Evolutionary conservation across 1,140 invertebrate genomes (phyloP).

Genomic region (Sycophaga agraensis): DNA sequence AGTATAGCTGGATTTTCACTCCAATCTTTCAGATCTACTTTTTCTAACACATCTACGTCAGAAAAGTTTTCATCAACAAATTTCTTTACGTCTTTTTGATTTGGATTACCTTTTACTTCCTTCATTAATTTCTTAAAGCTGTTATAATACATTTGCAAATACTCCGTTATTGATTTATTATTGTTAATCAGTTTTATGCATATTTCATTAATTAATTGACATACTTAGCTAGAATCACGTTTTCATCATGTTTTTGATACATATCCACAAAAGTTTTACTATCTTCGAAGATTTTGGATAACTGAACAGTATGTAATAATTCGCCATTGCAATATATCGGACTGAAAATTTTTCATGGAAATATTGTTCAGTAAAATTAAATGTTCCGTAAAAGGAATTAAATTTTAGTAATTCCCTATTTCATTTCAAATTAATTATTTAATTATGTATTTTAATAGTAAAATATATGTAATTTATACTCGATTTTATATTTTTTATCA

Average conservation of each 20-base stretch:
- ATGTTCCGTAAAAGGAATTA: too few species aligned
- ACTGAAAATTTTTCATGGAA: too few species aligned
- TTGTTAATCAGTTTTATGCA: too few species aligned
- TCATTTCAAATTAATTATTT: too few species aligned
- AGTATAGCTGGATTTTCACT: slow-evolving; percentile 65
- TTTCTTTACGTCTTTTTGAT: slow-evolving; percentile 38
- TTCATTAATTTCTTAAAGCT: slow-evolving; percentile 58
- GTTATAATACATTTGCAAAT: too few species aligned
- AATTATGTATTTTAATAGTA: too few species aligned
- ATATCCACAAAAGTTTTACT: slow-evolving; percentile 94
- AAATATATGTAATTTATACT: too few species aligned
- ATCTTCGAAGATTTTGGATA: slow-evolving; percentile 74
- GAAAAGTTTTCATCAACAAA: slow-evolving; percentile 58
- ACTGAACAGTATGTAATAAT: slow-evolving; percentile 79
- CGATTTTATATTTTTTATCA: too few species aligned
- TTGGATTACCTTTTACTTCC: slow-evolving; percentile 46
- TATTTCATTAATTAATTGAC: too few species aligned
- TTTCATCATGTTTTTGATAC: slow-evolving; percentile 70
- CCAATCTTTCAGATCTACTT: slow-evolving; percentile 69
- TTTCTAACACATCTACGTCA: slow-evolving; percentile 57
- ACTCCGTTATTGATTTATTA: too few species aligned
- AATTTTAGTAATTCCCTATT: too few species aligned
- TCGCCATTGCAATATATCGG: slow-evolving; percentile 82
- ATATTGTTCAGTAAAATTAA: too few species aligned
- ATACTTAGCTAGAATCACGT: slow-evolving; percentile 65